Evolutionary conservation across 2,113 vertebrate genomes (phyloP).

Genomic region (Xerus inauris): DNA sequence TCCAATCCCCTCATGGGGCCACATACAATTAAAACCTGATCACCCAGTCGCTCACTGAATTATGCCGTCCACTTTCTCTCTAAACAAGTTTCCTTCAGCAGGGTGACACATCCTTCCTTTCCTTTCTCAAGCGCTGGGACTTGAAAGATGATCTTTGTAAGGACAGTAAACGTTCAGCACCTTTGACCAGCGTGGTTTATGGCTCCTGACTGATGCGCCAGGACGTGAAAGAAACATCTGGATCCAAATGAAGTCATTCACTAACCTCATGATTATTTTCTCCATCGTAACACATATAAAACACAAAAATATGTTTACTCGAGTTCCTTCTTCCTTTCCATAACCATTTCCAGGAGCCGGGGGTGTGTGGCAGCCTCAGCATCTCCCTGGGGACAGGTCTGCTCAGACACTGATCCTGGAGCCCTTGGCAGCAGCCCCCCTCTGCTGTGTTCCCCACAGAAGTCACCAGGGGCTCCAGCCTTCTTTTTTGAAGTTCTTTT

Average conservation of each 20-base stretch:
- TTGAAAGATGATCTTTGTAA: not conserved
- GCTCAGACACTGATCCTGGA: too few relatives aligned
- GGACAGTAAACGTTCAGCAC: not conserved
- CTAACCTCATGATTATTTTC: conserved; percentile 57
- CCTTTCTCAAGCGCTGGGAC: not conserved
- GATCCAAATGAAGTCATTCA: conserved; percentile 49
- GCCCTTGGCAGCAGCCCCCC: too few relatives aligned
- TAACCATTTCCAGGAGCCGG: conserved; percentile 48
- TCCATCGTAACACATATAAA: conserved; percentile 47
- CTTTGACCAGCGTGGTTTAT: not conserved
- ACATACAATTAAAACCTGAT: not conserved
- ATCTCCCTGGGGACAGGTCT: too few relatives aligned
- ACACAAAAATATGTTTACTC: conserved; percentile 59
- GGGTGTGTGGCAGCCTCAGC: not conserved
- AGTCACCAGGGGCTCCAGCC: conserved; percentile 11
- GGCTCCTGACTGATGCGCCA: not conserved
- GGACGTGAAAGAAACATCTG: conserved; percentile 6
- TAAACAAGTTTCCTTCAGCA: not conserved
- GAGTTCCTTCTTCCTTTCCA: conserved; percentile 44
- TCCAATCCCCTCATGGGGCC: not conserved
- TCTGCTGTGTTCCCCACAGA: not conserved
- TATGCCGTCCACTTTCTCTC: not conserved
- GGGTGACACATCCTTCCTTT: not conserved
- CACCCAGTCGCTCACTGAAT: not conserved
- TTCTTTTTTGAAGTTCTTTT: conserved; percentile 36